Percentiles rank a stretch among this genome's conserved stretches.
phyloP scores from a whole-genome alignment of 2,888 invertebrate species.

The Drosophila anomalata region DNA sequence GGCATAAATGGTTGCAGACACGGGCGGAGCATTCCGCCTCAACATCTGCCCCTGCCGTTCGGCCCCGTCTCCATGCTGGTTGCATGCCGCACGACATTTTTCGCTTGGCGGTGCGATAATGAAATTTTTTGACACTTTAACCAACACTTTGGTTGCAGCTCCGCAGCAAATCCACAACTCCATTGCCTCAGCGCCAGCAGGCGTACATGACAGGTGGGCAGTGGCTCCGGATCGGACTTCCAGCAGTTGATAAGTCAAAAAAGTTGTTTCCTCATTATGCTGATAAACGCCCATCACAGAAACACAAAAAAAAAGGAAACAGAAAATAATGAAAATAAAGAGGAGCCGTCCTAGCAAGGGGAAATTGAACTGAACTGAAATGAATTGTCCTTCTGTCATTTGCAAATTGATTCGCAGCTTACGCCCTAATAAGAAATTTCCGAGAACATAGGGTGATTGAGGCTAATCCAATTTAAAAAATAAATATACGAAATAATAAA shows the following conservation, averaged over 20 bases:
- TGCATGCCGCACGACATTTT: constrained; percentile 78
- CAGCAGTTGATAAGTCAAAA: constrained; percentile 71
- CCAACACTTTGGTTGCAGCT: constrained; percentile 70
- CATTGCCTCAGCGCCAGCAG: constrained; percentile 31
- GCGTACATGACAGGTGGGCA: constrained; percentile 53
- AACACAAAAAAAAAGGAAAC: constrained; percentile 10
- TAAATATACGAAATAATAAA: background rate
- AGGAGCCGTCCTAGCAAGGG: constrained; percentile 19
- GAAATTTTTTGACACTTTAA: constrained; percentile 79
- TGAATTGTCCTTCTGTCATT: constrained; percentile 51
- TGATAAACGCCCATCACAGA: constrained; percentile 68
- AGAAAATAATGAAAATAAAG: constrained; percentile 6
- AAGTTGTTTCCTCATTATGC: constrained; percentile 78
- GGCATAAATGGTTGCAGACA: constrained; percentile 77
- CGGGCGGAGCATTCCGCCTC: constrained; percentile 58
- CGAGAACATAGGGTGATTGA: constrained; percentile 4
- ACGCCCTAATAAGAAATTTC: constrained; percentile 80
- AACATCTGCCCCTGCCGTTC: constrained; percentile 17
- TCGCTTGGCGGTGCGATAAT: constrained; percentile 71
- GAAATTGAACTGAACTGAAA: constrained; percentile 16
- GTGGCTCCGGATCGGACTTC: constrained; percentile 30
- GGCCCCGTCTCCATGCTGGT: constrained; percentile 47
- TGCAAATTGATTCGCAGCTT: constrained; percentile 78
- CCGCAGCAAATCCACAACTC: constrained; percentile 27
- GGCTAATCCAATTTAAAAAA: background rate